These are phyloP conservation scores for Conger conger DNA, from an alignment of 2,113 vertebrate species.

Conservation along the genomic window DNA sequence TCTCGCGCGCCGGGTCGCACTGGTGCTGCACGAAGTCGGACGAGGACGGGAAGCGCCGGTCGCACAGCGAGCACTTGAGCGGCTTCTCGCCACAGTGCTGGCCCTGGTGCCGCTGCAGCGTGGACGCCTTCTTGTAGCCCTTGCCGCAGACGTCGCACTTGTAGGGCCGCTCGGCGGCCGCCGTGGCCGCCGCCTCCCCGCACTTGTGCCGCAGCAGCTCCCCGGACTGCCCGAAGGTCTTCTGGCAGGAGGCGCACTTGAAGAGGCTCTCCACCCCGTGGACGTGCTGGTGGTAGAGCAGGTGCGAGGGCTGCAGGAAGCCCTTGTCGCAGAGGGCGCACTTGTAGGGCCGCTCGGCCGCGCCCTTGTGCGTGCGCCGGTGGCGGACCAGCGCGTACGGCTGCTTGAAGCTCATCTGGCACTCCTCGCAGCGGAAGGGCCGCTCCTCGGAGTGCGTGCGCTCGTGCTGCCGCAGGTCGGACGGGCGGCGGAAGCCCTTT, in stretches of 20 bases:
- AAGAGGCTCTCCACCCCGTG: conserved; percentile 96
- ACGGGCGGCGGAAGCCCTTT: conserved; percentile 93
- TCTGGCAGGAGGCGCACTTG: conserved; percentile 95
- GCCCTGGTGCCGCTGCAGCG: conserved; percentile 92
- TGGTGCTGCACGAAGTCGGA: conserved; percentile 95
- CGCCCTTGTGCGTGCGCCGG: conserved; percentile 85
- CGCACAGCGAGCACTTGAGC: conserved; percentile 91
- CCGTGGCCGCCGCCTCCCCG: conserved; percentile 70
- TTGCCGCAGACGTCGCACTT: conserved; percentile 91
- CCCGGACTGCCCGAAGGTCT: conserved; percentile 92
- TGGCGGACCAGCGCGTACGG: conserved; percentile 92
- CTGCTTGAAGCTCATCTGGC: conserved; percentile 98
- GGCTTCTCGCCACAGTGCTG: conserved; percentile 93
- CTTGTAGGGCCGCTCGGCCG: conserved; percentile 80
- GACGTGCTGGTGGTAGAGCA: conserved; percentile 95
- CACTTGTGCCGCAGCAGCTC: conserved; percentile 95
- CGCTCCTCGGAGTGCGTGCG: conserved; percentile 95
- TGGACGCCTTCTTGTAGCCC: conserved; percentile 92
- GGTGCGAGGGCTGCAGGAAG: conserved; percentile 90
- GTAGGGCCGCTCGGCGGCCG: conserved; percentile 84
- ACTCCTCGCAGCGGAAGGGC: conserved; percentile 95
- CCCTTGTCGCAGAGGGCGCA: conserved; percentile 96
- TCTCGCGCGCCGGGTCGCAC: conserved; percentile 89
- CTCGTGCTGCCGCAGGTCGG: conserved; percentile 92
- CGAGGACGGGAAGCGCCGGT: conserved; percentile 93